phyloP scores from a whole-genome alignment of 2,113 vertebrate species.

The Cephalopholis sonnerati region DNA sequence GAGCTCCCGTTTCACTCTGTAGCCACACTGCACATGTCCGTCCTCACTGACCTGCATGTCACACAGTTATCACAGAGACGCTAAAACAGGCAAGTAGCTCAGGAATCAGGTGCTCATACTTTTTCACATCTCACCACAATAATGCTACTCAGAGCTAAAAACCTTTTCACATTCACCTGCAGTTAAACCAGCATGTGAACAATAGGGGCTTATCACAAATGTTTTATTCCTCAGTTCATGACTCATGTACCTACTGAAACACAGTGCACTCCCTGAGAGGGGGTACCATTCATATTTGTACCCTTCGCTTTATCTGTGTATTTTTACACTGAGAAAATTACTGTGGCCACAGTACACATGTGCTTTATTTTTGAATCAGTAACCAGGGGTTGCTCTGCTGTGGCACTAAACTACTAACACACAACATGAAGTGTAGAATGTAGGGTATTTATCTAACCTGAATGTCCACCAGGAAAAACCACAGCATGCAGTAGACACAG shows the following conservation, averaged over 20 bases:
- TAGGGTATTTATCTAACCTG: conserved; percentile 61
- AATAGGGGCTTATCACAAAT: conserved; percentile 9
- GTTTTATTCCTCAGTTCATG: background rate
- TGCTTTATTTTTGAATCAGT: background rate
- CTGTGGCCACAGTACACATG: no score
- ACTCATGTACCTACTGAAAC: conserved; percentile 7
- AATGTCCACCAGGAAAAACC: conserved; percentile 90
- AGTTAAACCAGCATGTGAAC: conserved; percentile 18
- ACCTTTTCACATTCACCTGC: conserved; percentile 20
- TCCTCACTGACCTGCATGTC: conserved; percentile 63
- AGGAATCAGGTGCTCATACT: background rate
- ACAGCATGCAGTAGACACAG: conserved; percentile 87
- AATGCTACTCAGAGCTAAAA: background rate
- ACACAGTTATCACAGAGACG: conserved; percentile 12
- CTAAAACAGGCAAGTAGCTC: background rate
- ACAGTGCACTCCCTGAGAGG: background rate
- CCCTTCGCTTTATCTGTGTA: no score
- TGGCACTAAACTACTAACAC: background rate
- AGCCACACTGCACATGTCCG: conserved; percentile 84
- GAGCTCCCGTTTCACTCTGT: conserved; percentile 87
- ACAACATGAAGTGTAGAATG: background rate
- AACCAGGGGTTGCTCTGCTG: background rate
- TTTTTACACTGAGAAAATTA: background rate
- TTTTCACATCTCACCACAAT: conserved; percentile 12
- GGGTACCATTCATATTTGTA: background rate